Base-by-base conservation (phyloP, 2,797 vertebrate species). In the Anas bahamensis region DNA sequence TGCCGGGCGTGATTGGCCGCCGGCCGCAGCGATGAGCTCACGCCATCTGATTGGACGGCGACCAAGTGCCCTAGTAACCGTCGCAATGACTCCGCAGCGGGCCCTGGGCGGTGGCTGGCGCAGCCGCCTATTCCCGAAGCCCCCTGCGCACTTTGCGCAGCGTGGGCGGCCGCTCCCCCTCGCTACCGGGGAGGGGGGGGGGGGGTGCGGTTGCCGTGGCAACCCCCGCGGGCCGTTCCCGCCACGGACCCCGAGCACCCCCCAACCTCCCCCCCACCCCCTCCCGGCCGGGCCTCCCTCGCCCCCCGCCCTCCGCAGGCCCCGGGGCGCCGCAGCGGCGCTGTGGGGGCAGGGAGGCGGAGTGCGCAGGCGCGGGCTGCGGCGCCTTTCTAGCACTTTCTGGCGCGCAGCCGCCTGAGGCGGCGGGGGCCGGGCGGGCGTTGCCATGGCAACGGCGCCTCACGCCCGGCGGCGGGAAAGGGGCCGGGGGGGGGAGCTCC, bases 51-150 rank as follows among this genome's bases (percentile, higher is more conserved):
- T 96, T 96, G 95, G 94, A 11, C 17, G 63, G 55, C 39, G 12
- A 8, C 31, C 17, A 48, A 86, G 88, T 13, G 85, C 31, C 95
- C 83, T 61, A 44, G 94, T 95, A 96, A 94, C 95, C 91, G 94
- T 92, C 95, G 95, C 95, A 95, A 81, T 92, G 94, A 78, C 87
- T 96, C 91, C 89, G 94, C 94, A 94, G 91, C 88, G 6, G 50
- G 56, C 39, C 1, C 82, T 39, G 93, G 95, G 95, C 95, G 95
- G 95, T 92, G 94, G 94, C 94, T 52, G 31, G 53, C 13, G 80
- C 83, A 52, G 65, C 73, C 70, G 63, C 86, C 28, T 35, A 77
- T 90, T 91, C 88, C 59, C 59, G 29, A 48, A 68, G 21, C 59
- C 6, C 15, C 5, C 13, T 44, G 66, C 88, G 95, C 88, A 33